Conservation (phyloP, 2,113 vertebrate species). For the Rhinolophus sinicus region DNA sequence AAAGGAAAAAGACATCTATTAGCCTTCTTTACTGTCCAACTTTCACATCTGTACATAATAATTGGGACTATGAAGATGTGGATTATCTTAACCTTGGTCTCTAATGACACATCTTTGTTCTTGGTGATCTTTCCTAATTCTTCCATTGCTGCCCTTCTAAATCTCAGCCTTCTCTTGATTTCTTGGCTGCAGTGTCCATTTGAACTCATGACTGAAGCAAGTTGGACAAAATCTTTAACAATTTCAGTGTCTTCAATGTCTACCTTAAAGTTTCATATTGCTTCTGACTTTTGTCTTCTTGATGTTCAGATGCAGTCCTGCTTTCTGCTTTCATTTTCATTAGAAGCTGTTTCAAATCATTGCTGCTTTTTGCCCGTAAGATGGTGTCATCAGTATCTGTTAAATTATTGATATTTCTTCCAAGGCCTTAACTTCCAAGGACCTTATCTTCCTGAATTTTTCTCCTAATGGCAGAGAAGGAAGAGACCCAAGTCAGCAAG, state of each 20-base stretch:
- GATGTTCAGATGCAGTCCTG: neutral
- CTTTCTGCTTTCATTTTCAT: neutral
- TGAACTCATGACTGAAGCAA: neutral
- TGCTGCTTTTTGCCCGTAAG: neutral
- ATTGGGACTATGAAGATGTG: no score
- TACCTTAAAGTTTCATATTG: neutral
- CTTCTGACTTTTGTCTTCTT: neutral
- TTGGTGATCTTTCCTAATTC: neutral
- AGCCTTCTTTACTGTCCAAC: neutral
- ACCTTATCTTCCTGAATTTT: neutral
- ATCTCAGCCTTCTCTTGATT: neutral
- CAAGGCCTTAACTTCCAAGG: neutral
- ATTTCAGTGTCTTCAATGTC: neutral
- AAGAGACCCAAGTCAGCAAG: neutral
- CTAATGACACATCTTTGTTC: neutral
- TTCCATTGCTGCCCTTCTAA: neutral
- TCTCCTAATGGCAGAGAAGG: no score
- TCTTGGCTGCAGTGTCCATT: neutral
- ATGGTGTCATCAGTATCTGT: neutral
- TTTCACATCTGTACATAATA: neutral
- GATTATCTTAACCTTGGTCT: neutral
- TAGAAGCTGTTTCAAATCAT: neutral
- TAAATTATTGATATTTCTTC: neutral
- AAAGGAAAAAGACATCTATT: neutral
- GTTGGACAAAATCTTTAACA: neutral